Base-by-base conservation (phyloP, 1,140 invertebrate genomes). In the Macrocentrus cingulum region DNA sequence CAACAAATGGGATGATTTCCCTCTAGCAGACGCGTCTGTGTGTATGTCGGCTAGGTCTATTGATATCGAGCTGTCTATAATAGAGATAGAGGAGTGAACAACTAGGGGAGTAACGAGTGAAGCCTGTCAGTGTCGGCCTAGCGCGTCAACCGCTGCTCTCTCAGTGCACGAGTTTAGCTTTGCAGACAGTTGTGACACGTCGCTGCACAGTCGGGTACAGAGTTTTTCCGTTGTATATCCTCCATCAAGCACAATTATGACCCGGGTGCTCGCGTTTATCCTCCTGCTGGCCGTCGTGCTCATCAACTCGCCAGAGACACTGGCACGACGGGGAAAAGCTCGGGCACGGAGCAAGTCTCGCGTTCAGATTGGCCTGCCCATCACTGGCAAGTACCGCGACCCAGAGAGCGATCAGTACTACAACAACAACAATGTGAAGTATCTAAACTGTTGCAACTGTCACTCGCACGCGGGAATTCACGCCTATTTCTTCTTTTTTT, bases 391-490 rank as follows among this genome's bases (percentile, higher is more conserved):
- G 78, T 92, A 92, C 64, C 80, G 90, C 60, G 90, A 92, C 80
- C 88, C 89, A 1, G 91, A 92, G 73, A 90, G 89, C 2, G 89
- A 92, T 79, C 87, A 91, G 65, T 93, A 93, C 71, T 94, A 92
- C 75, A 92, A 92, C 65, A 92, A 92, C 64, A 87, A 91, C 51
- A 86, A 92, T 73, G 91, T 92, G 81, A 84, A 87, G 85, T 66
- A 52, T 56, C 29, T 52, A n/a, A n/a, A n/a, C n/a, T n/a, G n/a
- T n/a, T n/a, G n/a, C n/a, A n/a, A n/a, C n/a, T n/a, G n/a, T n/a
- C n/a, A n/a, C n/a, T n/a, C n/a, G n/a, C n/a, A n/a, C n/a, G n/a
- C n/a, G n/a, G n/a, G n/a, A n/a, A n/a, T n/a, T n/a, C n/a, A n/a
- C n/a, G n/a, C n/a, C 11, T 51, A 20, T 45, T 44, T 34, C 34